Evolutionary conservation across 2,113 vertebrate genomes (phyloP).

Genomic region (Tragelaphus buxtoni): DNA sequence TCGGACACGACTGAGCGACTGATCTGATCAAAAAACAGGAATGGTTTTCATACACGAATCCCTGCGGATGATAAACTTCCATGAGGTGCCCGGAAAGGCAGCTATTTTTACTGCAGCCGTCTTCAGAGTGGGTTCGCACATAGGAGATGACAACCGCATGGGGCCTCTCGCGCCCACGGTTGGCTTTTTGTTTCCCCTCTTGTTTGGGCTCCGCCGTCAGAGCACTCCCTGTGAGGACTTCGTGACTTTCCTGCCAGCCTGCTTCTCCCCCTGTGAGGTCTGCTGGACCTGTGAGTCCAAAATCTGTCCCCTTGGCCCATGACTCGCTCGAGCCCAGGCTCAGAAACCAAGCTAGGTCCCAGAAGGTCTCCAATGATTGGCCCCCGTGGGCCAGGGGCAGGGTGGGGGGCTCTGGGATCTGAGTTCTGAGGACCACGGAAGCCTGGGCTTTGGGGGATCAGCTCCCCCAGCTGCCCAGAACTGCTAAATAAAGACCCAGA

Average conservation of each 20-base stretch:
- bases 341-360: neutral
- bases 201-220: rapidly evolving
- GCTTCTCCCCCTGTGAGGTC: neutral
- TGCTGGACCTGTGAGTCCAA: neutral
- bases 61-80: neutral
- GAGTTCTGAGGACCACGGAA: neutral
- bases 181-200: rapidly evolving
- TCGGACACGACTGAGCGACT: too few relatives aligned
- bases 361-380: too few relatives aligned
- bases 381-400: rapidly evolving
- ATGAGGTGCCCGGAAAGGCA: neutral
- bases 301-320: neutral
- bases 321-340: neutral
- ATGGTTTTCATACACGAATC: neutral
- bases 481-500: neutral
- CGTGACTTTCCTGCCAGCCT: neutral
- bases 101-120: neutral
- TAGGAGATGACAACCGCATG: rapidly evolving
- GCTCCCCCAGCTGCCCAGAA: neutral
- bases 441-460: too few relatives aligned
- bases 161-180: rapidly evolving
- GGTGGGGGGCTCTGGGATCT: neutral
- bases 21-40: neutral
- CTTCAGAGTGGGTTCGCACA: rapidly evolving
- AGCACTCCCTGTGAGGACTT: too few relatives aligned